Evolutionary conservation across 2,797 vertebrate species (phyloP).

Genomic region (Sebastes vulpes): DNA sequence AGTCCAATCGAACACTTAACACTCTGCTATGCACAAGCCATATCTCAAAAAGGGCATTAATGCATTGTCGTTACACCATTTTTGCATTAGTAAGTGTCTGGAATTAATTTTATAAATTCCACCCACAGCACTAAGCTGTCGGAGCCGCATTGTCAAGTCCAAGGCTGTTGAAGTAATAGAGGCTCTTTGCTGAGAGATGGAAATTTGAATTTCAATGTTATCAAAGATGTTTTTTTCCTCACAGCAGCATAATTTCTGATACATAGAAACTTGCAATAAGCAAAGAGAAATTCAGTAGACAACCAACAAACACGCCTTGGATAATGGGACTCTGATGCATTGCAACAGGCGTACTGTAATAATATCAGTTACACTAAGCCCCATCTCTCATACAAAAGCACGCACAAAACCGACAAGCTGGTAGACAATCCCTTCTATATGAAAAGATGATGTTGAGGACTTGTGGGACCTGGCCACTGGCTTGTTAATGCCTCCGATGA

Average conservation of each 20-base stretch:
- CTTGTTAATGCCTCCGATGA: slow-evolving; percentile 46
- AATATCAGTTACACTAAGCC: slow-evolving; percentile 46
- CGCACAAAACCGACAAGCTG: not conserved
- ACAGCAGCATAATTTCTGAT: slow-evolving; percentile 1
- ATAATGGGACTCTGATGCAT: slow-evolving; percentile 46
- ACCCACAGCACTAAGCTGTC: slow-evolving; percentile 38
- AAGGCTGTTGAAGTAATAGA: slow-evolving; percentile 40
- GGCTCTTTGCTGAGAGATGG: slow-evolving; percentile 24
- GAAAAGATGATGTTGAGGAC: slow-evolving; percentile 44
- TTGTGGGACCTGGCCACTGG: slow-evolving; percentile 23
- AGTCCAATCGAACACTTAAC: slow-evolving; percentile 4
- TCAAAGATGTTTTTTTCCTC: slow-evolving; percentile 15
- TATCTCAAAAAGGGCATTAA: slow-evolving; percentile 29
- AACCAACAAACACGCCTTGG: slow-evolving; percentile 13
- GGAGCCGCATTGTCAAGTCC: slow-evolving; percentile 29
- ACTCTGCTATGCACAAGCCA: not conserved
- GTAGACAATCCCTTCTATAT: slow-evolving; percentile 29
- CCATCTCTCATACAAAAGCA: slow-evolving; percentile 24
- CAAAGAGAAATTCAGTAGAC: slow-evolving; percentile 18
- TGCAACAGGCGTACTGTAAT: slow-evolving; percentile 25
- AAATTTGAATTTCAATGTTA: slow-evolving; percentile 44
- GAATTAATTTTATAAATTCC: slow-evolving; percentile 49
- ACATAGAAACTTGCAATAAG: slow-evolving; percentile 18
- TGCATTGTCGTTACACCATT: slow-evolving; percentile 6
- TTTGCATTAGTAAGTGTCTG: slow-evolving; percentile 33